Conservation (phyloP, 2,113 vertebrate genomes). For the Gymnarchus niloticus region DNA sequence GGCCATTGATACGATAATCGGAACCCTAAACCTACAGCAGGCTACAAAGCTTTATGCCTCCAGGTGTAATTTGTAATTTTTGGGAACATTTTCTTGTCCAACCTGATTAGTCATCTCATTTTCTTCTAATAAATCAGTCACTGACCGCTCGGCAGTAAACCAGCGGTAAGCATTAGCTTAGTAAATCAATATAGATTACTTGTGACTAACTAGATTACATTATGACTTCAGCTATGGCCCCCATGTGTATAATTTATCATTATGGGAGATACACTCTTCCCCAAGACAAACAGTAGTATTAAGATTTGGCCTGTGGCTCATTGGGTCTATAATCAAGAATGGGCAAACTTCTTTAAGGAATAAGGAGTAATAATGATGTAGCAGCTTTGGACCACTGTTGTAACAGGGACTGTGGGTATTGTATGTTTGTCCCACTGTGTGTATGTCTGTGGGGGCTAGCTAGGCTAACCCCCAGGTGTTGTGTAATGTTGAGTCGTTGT, state of each 20-base stretch:
- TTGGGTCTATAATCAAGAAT: too few relatives aligned
- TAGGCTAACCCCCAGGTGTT: too few relatives aligned
- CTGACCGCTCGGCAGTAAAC: too few relatives aligned
- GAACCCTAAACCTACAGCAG: not conserved
- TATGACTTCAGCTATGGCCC: not conserved
- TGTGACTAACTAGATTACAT: not conserved
- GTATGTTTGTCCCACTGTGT: too few relatives aligned
- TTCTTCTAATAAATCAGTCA: too few relatives aligned
- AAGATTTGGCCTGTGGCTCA: not conserved
- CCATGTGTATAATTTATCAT: not conserved
- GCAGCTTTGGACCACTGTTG: too few relatives aligned
- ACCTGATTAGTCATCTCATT: not conserved
- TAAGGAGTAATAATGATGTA: too few relatives aligned
- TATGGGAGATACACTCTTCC: not conserved
- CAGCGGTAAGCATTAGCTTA: not conserved
- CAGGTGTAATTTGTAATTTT: not conserved
- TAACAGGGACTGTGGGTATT: too few relatives aligned
- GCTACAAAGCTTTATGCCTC: not conserved
- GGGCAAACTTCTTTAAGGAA: too few relatives aligned
- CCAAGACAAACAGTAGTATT: not conserved
- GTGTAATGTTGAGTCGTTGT: too few relatives aligned
- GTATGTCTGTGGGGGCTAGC: too few relatives aligned
- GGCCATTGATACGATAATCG: not conserved
- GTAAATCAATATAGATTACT: not conserved
- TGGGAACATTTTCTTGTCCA: not conserved